These are phyloP conservation scores for Artibeus jamaicensis DNA, from an alignment of 2,797 vertebrate genomes.

Conservation along the genomic window DNA sequence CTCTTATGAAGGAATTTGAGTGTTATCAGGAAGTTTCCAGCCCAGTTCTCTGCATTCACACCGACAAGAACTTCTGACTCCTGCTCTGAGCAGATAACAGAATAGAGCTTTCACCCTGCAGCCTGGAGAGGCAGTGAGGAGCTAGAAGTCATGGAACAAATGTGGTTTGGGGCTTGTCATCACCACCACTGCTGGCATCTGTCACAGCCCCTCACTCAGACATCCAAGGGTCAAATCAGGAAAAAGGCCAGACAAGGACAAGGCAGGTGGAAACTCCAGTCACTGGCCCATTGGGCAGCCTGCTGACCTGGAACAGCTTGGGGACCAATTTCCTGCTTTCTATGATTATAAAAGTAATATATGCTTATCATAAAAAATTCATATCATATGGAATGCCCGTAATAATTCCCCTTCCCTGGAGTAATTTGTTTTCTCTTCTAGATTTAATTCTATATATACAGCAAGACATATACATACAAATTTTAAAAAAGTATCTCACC, in stretches of 20 bases:
- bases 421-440: neutral
- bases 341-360: neutral
- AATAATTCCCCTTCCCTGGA: neutral
- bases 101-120: constrained; percentile 78
- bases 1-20: constrained; percentile 57
- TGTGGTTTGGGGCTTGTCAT: constrained; percentile 80
- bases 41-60: constrained; percentile 45
- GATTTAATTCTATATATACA: neutral
- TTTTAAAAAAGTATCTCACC: neutral
- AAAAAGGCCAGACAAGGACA: constrained; percentile 67
- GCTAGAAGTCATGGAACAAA: constrained; percentile 80
- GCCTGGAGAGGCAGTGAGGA: constrained; percentile 69
- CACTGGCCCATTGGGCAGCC: accelerated
- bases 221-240: constrained; percentile 77
- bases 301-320: neutral
- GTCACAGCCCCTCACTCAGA: constrained; percentile 82
- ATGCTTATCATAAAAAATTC: neutral
- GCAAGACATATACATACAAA: neutral
- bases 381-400: neutral
- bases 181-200: constrained; percentile 87
- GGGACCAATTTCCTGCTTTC: neutral
- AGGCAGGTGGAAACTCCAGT: constrained; percentile 60
- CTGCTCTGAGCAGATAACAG: constrained; percentile 78
- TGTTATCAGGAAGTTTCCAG: constrained; percentile 66
- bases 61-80: constrained; percentile 82